These are phyloP conservation scores for Hartigia nigra DNA, from an alignment of 2,888 invertebrate genomes.

Conservation along the genomic window DNA sequence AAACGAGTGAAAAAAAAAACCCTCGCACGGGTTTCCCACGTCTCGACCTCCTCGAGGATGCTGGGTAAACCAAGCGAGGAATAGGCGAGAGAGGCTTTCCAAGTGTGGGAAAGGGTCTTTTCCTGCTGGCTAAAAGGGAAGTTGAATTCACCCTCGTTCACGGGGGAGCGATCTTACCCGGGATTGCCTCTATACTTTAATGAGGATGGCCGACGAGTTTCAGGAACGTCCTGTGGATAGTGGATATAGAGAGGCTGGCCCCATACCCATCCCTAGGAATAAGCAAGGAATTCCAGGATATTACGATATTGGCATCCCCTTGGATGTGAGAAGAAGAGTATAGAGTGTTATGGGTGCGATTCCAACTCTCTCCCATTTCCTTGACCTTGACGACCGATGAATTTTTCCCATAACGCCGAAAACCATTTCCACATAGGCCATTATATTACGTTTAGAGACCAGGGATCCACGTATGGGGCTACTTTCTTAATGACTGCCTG, in stretches of 20 bases:
- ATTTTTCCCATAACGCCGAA: neutral
- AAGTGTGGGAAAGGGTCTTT: neutral
- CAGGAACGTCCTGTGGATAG: neutral
- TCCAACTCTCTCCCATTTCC: neutral
- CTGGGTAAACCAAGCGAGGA: neutral
- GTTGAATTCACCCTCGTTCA: neutral
- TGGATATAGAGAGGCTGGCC: neutral
- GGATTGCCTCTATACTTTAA: conserved; percentile 23
- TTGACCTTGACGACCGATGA: neutral
- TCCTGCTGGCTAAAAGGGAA: neutral
- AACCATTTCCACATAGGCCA: neutral
- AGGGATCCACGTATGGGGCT: neutral
- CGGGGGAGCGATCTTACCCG: conserved; percentile 13
- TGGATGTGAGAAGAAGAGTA: neutral
- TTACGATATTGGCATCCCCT: neutral
- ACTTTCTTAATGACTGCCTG: conserved; percentile 30
- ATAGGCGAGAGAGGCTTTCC: neutral
- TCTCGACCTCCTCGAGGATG: neutral
- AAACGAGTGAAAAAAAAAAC: neutral
- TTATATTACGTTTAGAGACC: neutral
- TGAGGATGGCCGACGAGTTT: conserved; percentile 12
- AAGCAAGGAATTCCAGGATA: neutral
- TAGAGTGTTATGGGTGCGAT: neutral
- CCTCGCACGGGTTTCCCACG: neutral
- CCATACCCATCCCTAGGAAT: neutral